Conservation (phyloP, 2,888 invertebrate genomes). For the Trachelus iudaicus region DNA sequence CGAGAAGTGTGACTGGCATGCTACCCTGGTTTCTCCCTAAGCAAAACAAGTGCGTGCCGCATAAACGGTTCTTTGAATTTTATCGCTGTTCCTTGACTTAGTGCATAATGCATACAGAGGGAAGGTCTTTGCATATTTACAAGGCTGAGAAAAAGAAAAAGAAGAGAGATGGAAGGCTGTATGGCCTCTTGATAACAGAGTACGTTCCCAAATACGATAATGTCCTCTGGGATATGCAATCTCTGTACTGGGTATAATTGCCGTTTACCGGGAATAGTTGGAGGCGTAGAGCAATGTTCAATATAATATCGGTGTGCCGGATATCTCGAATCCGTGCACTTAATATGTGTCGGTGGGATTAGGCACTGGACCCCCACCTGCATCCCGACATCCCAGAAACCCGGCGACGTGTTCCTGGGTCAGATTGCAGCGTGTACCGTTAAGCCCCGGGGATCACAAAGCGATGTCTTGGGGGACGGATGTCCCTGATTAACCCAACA, state of each 20-base stretch:
- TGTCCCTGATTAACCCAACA: conserved; percentile 53
- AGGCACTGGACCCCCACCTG: conserved; percentile 33
- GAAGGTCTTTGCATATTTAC: neutral
- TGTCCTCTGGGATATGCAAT: neutral
- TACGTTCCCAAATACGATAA: neutral
- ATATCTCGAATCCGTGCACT: conserved; percentile 53
- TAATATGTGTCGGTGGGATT: conserved; percentile 59
- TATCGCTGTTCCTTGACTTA: neutral
- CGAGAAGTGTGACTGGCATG: neutral
- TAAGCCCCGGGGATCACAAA: conserved; percentile 57
- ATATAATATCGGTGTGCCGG: conserved; percentile 32
- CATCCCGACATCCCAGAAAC: neutral
- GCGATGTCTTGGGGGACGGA: conserved; percentile 59
- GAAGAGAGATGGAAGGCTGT: neutral
- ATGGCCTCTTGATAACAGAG: neutral
- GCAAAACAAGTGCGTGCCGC: neutral
- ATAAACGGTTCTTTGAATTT: neutral
- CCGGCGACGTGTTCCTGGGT: conserved; percentile 46
- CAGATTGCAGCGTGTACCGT: conserved; percentile 48
- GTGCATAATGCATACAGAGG: neutral
- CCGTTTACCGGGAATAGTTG: neutral
- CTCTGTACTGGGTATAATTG: neutral
- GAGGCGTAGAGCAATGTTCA: neutral
- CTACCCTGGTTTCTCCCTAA: neutral
- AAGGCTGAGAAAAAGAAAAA: neutral